phyloP scores from a whole-genome alignment of 2,113 vertebrate genomes.

The Saccopteryx bilineata region DNA sequence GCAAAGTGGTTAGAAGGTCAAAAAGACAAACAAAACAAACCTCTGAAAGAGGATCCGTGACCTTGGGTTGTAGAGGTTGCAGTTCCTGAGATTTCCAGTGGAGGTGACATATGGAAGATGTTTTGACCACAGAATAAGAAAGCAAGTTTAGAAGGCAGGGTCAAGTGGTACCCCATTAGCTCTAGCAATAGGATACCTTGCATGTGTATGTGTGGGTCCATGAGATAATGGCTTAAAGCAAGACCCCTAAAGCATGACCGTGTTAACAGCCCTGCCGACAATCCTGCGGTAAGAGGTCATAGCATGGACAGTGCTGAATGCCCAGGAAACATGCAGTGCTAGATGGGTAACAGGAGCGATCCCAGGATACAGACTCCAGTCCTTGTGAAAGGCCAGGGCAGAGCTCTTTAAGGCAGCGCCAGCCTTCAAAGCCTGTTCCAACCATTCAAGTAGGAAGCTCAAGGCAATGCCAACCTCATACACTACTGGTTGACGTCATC shows the following conservation, averaged over 20 bases:
- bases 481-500: background rate
- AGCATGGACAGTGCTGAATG: fast-evolving
- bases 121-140: background rate
- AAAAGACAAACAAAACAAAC: background rate
- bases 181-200: background rate
- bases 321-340: background rate
- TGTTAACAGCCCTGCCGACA: background rate
- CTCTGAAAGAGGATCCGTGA: background rate
- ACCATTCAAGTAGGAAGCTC: background rate
- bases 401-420: background rate
- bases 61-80: background rate
- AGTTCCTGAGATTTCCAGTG: background rate
- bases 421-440: background rate
- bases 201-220: background rate
- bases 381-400: background rate
- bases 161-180: background rate
- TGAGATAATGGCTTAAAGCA: background rate
- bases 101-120: background rate
- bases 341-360: background rate
- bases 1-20: background rate
- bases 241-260: background rate
- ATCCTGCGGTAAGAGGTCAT: background rate
- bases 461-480: background rate
- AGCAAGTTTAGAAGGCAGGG: background rate
- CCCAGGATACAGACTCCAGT: too few species aligned